Base-by-base conservation (phyloP, 2,797 vertebrate genomes). In the Enteromius afrohamiltoni region DNA sequence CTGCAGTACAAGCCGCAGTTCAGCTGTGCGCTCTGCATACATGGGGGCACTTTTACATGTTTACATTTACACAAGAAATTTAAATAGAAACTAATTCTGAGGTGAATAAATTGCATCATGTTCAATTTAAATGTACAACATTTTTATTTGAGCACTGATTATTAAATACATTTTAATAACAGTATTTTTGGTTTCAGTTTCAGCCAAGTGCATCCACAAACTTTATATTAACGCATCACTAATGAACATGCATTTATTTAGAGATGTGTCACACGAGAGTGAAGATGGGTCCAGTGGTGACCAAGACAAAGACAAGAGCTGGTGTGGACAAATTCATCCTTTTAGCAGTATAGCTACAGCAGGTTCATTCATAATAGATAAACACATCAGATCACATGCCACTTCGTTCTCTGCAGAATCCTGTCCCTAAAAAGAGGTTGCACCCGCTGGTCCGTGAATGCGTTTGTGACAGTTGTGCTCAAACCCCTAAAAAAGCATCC, bases 311-410 rank as follows among this genome's bases (percentile, higher is more conserved):
- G 64, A 42, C 45, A 45, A n/a, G n/a, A n/a, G 31, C 47, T 68
- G 64, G 19, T 53, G 77, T 51, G 45, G 31, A 40, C 47, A 79
- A 68, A 68, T 68, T 53, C 91, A 92, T 91, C 92, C 89, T 84
- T 29, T 86, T 75, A 79, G 86, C 88, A 90, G 88, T 90, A 88
- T 95, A 94, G 95, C 92, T 93, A 90, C 89, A 88, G 94, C 92
- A 96, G 94, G 92, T 90, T 91, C 93, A 93, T 94, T 93, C 91
- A 87, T 88, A 87, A 89, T 80, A 90, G 91, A 8, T 60, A 60
- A 51, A 47, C 76, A 53, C 23, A 47, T 16, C 87, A 89, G 92
- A 93, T 94, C 94, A 95, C 92, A 93, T 94, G 93, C 93, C 90
- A 88, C 88, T 81, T 81, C 68, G 10, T 87, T 89, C 87, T 92